A percentile compares a stretch with the other conserved stretches of the same genome.
Conservation (phyloP, 2,113 vertebrate species). For the Rana temporaria region DNA sequence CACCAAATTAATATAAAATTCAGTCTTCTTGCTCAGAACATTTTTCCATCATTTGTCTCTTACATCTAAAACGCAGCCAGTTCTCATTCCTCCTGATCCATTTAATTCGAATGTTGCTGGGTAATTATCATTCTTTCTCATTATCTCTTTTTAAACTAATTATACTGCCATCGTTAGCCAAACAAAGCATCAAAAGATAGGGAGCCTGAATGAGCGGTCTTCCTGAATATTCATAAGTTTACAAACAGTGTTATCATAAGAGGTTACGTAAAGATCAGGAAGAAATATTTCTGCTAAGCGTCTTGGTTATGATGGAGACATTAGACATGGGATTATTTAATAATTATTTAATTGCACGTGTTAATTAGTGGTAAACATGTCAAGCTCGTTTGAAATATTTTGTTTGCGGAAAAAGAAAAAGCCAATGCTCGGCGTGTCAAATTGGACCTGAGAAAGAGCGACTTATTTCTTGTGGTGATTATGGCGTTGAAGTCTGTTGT, state of each 20-base stretch:
- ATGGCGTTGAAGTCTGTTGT: too few species aligned
- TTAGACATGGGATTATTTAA: conserved; percentile 28
- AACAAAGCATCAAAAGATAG: conserved; percentile 56
- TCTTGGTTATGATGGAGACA: conserved; percentile 28
- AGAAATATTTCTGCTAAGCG: conserved; percentile 38
- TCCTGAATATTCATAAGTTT: conserved; percentile 43
- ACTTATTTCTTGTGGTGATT: too few species aligned
- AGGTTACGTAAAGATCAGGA: conserved; percentile 34
- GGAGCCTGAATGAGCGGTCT: conserved; percentile 36
- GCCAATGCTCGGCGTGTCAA: too few species aligned
- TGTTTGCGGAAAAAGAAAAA: neutral
- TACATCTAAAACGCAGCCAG: conserved; percentile 10
- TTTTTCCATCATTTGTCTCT: conserved; percentile 35
- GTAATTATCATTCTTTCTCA: conserved; percentile 57
- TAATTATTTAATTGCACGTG: conserved; percentile 27
- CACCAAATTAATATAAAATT: neutral
- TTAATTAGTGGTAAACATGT: conserved; percentile 37
- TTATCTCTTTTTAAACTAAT: conserved; percentile 57
- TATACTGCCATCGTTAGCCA: conserved; percentile 55
- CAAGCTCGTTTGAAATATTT: conserved; percentile 13
- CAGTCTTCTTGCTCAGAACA: neutral
- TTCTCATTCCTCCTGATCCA: conserved; percentile 48
- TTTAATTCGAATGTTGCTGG: conserved; percentile 52
- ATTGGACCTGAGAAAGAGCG: too few species aligned
- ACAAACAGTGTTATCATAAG: conserved; percentile 41